Base-by-base conservation (phyloP, 2,888 invertebrate genomes). In the Dicranocentrus wangi region DNA sequence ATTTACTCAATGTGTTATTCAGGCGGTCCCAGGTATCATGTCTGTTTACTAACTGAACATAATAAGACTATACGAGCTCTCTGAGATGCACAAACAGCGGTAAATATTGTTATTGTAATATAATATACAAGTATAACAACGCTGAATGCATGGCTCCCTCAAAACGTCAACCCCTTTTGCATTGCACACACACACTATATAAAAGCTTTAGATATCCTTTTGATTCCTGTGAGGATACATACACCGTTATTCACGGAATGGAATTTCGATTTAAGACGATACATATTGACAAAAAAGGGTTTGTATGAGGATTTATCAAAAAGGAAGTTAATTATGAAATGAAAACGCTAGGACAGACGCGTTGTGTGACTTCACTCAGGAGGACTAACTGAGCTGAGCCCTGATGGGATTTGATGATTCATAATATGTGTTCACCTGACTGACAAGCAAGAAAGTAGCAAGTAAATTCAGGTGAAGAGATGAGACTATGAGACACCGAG, bases 1-100 rank as follows among this genome's bases (percentile, higher is more conserved):
- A 71, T 27, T 39, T 55, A 39, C 19, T 70, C n/a, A n/a, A 28
- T 69, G n/a, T 65, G 27, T 47, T 10, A 51, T 51, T 51, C n/a
- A n/a, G 5, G 58, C n/a, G 25, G 39, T 63, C 39, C n/a, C n/a
- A n/a, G n/a, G 19, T 32, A 63, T 60, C 60, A 17, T 39, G 32
- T 42, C 28, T 17, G 5, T 63, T 63, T 25, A 63, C 63, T n/a
- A 61, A 61, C 61, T 17, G 13, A 53, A 53, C 53, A 53, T n/a
- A 53, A 53, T n/a, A 53, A 53, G 13, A 55, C n/a, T n/a, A n/a
- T n/a, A n/a, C n/a, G n/a, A n/a, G n/a, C n/a, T n/a, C n/a, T n/a
- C n/a, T n/a, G n/a, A n/a, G n/a, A n/a, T n/a, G n/a, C n/a, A n/a
- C n/a, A n/a, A n/a, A n/a, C n/a, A n/a, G n/a, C n/a, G n/a, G n/a